These are phyloP conservation scores for Diachasmimorpha longicaudata DNA, from an alignment of 1,140 invertebrate genomes.

Conservation along the genomic window DNA sequence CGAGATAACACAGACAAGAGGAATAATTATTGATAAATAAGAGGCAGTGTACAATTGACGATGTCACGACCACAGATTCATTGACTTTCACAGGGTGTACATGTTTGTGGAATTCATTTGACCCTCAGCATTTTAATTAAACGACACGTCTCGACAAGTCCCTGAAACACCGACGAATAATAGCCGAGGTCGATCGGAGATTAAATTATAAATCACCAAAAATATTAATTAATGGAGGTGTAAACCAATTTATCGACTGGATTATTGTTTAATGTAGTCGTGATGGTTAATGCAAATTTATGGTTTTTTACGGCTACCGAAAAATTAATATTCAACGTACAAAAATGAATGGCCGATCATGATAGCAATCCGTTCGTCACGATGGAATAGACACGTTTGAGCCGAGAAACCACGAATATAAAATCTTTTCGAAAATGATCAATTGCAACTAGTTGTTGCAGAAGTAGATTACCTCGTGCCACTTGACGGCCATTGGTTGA, in stretches of 20 bases:
- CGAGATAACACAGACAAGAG: neutral
- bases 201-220: neutral
- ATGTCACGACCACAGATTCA: neutral
- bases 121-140: neutral
- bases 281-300: no score
- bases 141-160: neutral
- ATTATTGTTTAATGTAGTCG: no score
- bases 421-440: constrained; percentile 44
- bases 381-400: constrained; percentile 47
- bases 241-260: no score
- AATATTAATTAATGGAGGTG: neutral
- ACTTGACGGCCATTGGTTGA: constrained; percentile 58
- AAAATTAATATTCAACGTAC: neutral
- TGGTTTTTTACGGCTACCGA: no score
- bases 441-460: constrained; percentile 49
- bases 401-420: constrained; percentile 24
- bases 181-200: neutral
- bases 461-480: constrained; percentile 59
- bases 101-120: neutral
- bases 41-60: neutral
- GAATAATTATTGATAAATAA: neutral
- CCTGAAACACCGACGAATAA: neutral
- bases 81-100: neutral
- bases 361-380: constrained; percentile 40
- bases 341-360: constrained; percentile 43